A percentile compares a stretch with the other conserved stretches of the same genome.
These are phyloP conservation scores for Sitta carolinensis DNA, from an alignment of 2,797 vertebrate species.

Conservation along the genomic window DNA sequence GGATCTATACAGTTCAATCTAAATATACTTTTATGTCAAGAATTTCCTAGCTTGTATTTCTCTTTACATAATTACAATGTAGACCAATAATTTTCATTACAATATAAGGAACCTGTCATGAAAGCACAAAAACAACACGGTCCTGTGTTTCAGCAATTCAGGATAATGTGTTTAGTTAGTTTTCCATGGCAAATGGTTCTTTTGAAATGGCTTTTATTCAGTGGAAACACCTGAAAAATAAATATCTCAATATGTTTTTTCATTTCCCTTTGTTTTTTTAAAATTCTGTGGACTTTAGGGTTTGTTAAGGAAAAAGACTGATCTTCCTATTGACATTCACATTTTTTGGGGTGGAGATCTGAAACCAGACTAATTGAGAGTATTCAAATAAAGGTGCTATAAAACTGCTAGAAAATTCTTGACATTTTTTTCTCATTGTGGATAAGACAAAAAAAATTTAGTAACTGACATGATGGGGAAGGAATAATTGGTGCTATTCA, in stretches of 20 bases:
- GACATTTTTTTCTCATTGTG: background rate
- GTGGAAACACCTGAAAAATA: constrained; percentile 30
- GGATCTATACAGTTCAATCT: background rate
- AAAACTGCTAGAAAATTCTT: background rate
- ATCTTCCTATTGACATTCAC: background rate
- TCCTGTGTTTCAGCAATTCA: background rate
- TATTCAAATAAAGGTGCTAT: background rate
- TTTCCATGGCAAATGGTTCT: background rate
- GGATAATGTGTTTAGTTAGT: background rate
- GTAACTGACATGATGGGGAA: background rate
- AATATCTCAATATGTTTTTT: background rate
- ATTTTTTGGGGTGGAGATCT: background rate
- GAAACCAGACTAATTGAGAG: background rate
- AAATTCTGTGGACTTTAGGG: background rate
- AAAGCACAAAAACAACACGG: background rate
- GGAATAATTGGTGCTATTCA: background rate
- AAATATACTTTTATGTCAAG: background rate
- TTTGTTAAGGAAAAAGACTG: constrained; percentile 67
- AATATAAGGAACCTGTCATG: background rate
- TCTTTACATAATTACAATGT: background rate
- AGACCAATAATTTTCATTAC: background rate
- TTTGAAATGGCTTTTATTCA: constrained; percentile 29
- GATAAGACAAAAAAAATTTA: background rate
- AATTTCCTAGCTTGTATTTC: background rate
- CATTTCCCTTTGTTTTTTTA: background rate